Evolutionary conservation across 2,888 invertebrate genomes (phyloP).

Genomic region (Salpingus planirostris): DNA sequence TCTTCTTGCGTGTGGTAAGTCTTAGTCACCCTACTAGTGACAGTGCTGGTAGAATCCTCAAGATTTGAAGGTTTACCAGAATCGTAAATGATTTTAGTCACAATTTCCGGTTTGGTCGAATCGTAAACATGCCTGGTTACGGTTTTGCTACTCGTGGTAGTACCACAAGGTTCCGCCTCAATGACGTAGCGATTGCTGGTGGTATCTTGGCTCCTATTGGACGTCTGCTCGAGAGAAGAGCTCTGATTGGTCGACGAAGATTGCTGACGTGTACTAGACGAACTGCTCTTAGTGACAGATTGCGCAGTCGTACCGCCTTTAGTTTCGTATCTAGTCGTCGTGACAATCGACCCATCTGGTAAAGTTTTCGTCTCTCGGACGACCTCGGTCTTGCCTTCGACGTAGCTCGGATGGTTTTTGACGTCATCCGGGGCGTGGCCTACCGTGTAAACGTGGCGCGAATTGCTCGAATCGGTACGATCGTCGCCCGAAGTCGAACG

Average conservation of each 20-base stretch:
- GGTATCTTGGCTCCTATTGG: neutral
- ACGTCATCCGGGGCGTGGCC: conserved; percentile 30
- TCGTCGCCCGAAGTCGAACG: conserved; percentile 18
- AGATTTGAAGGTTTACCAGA: neutral
- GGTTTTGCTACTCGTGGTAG: neutral
- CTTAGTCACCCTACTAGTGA: neutral
- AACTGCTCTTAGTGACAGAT: neutral
- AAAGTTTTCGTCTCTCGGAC: conserved; percentile 58
- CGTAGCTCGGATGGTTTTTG: conserved; percentile 30
- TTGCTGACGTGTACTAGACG: neutral
- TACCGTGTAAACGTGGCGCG: conserved; percentile 23
- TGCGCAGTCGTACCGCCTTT: conserved; percentile 28
- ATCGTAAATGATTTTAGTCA: too few relatives aligned
- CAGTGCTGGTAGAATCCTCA: neutral
- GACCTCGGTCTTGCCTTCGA: conserved; percentile 56
- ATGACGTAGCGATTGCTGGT: too few relatives aligned
- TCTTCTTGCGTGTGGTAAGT: neutral
- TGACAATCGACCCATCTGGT: conserved; percentile 58
- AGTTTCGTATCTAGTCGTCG: conserved; percentile 60
- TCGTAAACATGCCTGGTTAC: neutral
- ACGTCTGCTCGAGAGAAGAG: neutral
- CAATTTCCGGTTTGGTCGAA: neutral
- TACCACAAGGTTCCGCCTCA: too few relatives aligned
- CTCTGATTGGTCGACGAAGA: neutral
- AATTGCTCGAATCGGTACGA: conserved; percentile 20